Evolutionary conservation across 2,113 vertebrate genomes (phyloP).

Genomic region (Antechinus flavipes): DNA sequence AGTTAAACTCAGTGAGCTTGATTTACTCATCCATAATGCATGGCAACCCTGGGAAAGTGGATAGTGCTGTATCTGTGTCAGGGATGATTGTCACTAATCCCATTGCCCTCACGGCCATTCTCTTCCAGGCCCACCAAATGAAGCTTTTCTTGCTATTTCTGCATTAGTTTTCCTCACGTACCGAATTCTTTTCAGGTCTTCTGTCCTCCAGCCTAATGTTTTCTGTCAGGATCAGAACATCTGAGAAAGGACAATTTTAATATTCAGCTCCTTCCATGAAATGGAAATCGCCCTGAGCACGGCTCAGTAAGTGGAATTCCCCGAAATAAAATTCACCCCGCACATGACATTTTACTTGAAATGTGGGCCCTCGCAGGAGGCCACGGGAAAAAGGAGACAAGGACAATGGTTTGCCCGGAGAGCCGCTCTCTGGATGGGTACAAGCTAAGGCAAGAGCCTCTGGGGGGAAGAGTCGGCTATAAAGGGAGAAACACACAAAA

Average conservation of each 20-base stretch:
- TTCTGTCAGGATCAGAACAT: slow-evolving; percentile 38
- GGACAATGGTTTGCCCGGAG: slow-evolving; percentile 37
- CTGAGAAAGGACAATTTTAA: slow-evolving; percentile 56
- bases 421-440: neutral
- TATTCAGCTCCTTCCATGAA: slow-evolving; percentile 52
- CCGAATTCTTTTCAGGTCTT: slow-evolving; percentile 45
- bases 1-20: neutral
- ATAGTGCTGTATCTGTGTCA: neutral
- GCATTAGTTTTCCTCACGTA: slow-evolving; percentile 12
- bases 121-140: neutral
- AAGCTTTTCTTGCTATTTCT: neutral
- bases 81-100: neutral
- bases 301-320: slow-evolving; percentile 30
- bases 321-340: slow-evolving; percentile 56
- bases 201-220: slow-evolving; percentile 24
- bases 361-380: slow-evolving; percentile 39
- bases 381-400: slow-evolving; percentile 54
- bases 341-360: slow-evolving; percentile 54
- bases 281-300: slow-evolving; percentile 46
- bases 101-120: neutral
- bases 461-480: neutral
- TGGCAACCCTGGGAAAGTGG: too few relatives aligned
- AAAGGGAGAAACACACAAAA: slow-evolving; percentile 10
- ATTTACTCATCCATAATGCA: neutral
- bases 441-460: neutral